phyloP scores from a whole-genome alignment of 2,113 vertebrate genomes.

The Melanerpes aurifrons region DNA sequence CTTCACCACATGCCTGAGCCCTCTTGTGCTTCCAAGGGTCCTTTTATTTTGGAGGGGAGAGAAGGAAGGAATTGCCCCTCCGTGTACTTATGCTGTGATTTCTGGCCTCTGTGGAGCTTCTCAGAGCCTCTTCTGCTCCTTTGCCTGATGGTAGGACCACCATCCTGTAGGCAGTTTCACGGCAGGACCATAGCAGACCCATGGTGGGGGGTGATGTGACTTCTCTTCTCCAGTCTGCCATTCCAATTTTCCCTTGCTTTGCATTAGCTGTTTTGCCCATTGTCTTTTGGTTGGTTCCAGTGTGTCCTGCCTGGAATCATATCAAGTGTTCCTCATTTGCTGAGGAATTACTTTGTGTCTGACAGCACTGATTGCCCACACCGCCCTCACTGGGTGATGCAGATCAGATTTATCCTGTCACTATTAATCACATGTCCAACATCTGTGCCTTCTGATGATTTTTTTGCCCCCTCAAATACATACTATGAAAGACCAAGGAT shows the following conservation, averaged over 20 bases:
- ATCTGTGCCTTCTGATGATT: not conserved
- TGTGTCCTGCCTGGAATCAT: not conserved
- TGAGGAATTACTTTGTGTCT: not conserved
- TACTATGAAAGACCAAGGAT: not conserved
- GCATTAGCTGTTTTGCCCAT: rapidly evolving
- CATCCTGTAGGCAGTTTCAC: not conserved
- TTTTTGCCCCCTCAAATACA: not conserved
- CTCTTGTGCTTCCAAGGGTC: not conserved
- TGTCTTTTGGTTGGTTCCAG: not conserved
- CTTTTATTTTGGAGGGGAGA: not conserved
- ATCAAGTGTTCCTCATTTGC: rapidly evolving
- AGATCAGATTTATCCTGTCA: not conserved
- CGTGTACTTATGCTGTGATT: rapidly evolving
- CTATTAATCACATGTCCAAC: not conserved
- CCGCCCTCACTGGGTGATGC: not conserved
- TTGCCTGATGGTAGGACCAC: not conserved
- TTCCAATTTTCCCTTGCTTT: not conserved
- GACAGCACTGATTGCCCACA: rapidly evolving
- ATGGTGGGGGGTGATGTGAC: rapidly evolving
- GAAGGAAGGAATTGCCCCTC: not conserved
- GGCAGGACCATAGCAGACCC: rapidly evolving
- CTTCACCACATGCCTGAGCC: rapidly evolving
- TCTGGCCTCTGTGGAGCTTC: not conserved
- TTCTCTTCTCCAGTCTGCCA: not conserved
- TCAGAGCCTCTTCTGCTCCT: not conserved